phyloP scores from a whole-genome alignment of 2,797 vertebrate genomes.

The Perdix hodgsoniae region DNA sequence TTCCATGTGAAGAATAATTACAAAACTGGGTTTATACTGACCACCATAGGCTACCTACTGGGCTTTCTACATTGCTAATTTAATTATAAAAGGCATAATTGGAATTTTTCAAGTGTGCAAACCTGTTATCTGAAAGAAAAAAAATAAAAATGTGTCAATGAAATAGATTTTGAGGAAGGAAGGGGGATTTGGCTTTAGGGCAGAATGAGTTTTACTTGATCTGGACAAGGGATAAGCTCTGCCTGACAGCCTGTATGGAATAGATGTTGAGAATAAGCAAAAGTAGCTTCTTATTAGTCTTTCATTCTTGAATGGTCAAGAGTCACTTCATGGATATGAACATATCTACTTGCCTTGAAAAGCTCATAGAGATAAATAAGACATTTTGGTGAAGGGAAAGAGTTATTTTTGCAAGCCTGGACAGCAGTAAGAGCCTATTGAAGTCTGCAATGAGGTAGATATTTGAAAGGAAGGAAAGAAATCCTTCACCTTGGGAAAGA shows the following conservation, averaged over 20 bases:
- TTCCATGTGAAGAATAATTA: not conserved
- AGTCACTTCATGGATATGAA: not conserved
- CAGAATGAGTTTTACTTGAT: not conserved
- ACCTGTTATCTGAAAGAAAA: not conserved
- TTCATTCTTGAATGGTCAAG: not conserved
- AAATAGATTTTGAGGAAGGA: not conserved
- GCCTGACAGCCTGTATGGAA: not conserved
- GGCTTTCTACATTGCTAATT: not conserved
- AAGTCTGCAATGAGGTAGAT: not conserved
- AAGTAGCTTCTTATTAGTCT: not conserved
- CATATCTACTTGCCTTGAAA: conserved; percentile 26
- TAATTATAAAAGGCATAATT: not conserved
- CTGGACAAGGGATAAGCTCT: not conserved
- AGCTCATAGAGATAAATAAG: not conserved
- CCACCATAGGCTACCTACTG: not conserved
- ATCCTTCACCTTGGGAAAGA: not conserved
- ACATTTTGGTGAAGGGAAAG: conserved; percentile 15
- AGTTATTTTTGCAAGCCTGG: conserved; percentile 20
- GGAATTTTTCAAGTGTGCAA: not conserved
- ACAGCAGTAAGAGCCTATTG: not conserved
- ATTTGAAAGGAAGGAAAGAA: not conserved
- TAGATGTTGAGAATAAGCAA: not conserved
- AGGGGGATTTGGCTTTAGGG: not conserved
- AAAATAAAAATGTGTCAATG: not conserved
- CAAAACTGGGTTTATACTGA: not conserved